Conservation (phyloP, 2,797 vertebrate species). For the Hozukius guyotensis region DNA sequence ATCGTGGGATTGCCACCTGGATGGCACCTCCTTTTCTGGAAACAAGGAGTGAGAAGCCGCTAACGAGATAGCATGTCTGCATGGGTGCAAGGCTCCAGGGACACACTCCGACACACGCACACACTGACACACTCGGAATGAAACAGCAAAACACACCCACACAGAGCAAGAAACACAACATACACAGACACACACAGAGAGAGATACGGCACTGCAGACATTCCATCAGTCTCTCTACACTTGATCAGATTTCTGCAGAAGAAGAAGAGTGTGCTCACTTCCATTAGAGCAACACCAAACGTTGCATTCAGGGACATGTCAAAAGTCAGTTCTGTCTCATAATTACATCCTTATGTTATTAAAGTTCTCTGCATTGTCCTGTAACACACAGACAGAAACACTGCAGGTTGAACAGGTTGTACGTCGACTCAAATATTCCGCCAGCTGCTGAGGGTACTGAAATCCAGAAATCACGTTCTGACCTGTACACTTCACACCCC, state of each 20-base stretch:
- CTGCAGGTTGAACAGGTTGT: not conserved
- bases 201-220: constrained; percentile 1
- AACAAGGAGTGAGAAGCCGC: constrained; percentile 79
- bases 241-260: constrained; percentile 31
- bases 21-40: constrained; percentile 78
- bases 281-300: not conserved
- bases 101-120: constrained; percentile 4
- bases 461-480: constrained; percentile 20
- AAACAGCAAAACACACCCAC: constrained; percentile 22
- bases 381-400: not conserved
- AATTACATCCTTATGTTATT: not conserved
- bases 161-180: constrained; percentile 16
- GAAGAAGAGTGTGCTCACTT: constrained; percentile 2
- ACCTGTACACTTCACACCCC: constrained; percentile 16
- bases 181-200: not conserved
- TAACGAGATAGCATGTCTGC: constrained; percentile 84
- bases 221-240: constrained; percentile 47
- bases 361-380: not conserved
- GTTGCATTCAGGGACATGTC: not conserved
- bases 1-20: constrained; percentile 78
- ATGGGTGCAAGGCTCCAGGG: constrained; percentile 74
- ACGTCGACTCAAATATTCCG: not conserved
- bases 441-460: not conserved
- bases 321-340: not conserved
- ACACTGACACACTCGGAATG: constrained; percentile 11